A percentile compares a stretch with the other conserved stretches of the same genome.
phyloP scores from a whole-genome alignment of 2,888 invertebrate species.

The Chydorus sphaericus region DNA sequence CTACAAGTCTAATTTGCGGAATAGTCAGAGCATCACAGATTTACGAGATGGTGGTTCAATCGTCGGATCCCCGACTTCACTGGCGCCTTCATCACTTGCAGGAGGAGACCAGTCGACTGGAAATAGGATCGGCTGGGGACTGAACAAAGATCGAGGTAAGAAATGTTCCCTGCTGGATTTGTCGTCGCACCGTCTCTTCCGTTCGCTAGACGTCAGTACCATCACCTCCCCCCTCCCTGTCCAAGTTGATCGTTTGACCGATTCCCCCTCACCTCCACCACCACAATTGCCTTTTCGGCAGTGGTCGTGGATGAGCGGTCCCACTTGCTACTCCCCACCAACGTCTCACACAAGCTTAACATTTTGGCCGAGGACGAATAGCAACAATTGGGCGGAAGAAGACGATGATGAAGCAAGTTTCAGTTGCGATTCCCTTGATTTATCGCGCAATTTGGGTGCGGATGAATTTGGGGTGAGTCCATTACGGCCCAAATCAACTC shows the following conservation, averaged over 20 bases:
- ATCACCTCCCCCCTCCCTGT: background rate
- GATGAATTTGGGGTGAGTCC: background rate
- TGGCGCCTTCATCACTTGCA: background rate
- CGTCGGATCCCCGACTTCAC: constrained; percentile 5
- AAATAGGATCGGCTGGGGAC: background rate
- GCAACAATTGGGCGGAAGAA: too few relatives aligned
- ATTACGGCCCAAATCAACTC: background rate
- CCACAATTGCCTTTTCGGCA: background rate
- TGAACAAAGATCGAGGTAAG: constrained; percentile 11
- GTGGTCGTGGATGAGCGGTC: too few relatives aligned
- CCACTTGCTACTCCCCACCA: background rate
- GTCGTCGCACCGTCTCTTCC: constrained; percentile 4
- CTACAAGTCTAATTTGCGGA: constrained; percentile 59
- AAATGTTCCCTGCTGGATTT: background rate
- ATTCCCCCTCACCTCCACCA: background rate
- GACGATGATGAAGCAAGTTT: background rate
- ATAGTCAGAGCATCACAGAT: constrained; percentile 75
- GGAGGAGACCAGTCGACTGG: background rate
- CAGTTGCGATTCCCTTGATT: constrained; percentile 3
- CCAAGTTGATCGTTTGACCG: constrained; percentile 5
- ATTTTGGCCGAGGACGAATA: background rate
- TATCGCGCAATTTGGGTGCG: background rate
- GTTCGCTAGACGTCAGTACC: constrained; percentile 4
- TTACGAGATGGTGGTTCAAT: constrained; percentile 39
- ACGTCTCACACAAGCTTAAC: background rate